These are phyloP conservation scores for Diplazon laetatorius DNA, from an alignment of 2,888 invertebrate species.

Conservation along the genomic window DNA sequence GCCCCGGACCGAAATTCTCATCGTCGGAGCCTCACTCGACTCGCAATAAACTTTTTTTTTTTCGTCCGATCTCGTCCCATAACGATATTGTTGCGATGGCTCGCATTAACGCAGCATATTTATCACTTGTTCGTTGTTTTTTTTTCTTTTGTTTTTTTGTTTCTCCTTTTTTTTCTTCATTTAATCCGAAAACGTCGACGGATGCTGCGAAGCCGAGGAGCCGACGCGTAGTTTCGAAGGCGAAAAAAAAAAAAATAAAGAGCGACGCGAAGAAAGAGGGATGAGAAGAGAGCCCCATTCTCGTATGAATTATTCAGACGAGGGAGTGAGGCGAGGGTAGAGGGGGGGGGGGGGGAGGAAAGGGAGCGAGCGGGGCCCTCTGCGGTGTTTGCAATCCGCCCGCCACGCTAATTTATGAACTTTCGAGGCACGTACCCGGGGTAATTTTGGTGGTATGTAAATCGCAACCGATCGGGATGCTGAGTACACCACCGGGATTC, in stretches of 20 bases:
- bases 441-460: constrained; percentile 89
- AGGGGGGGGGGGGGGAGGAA: constrained; percentile 25
- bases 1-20: constrained; percentile 43
- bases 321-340: constrained; percentile 62
- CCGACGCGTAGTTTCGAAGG: neutral
- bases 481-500: constrained; percentile 86
- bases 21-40: neutral
- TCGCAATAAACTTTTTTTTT: constrained; percentile 41
- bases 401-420: constrained; percentile 70
- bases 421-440: constrained; percentile 82
- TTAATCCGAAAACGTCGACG: constrained; percentile 25
- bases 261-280: constrained; percentile 18
- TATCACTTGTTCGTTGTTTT: constrained; percentile 60
- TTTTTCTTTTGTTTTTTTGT: too few relatives aligned
- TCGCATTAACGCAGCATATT: constrained; percentile 65
- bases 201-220: constrained; percentile 8
- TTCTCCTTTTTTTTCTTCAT: constrained; percentile 36
- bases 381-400: constrained; percentile 46
- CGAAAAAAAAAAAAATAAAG: too few relatives aligned
- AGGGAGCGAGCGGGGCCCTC: constrained; percentile 20
- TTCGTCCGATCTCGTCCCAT: constrained; percentile 43
- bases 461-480: constrained; percentile 91
- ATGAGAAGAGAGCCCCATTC: constrained; percentile 31
- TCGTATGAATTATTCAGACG: constrained; percentile 76
- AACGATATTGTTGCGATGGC: constrained; percentile 58